These are phyloP conservation scores for Xenentodon cancila DNA, from an alignment of 2,797 vertebrate species.

Conservation along the genomic window DNA sequence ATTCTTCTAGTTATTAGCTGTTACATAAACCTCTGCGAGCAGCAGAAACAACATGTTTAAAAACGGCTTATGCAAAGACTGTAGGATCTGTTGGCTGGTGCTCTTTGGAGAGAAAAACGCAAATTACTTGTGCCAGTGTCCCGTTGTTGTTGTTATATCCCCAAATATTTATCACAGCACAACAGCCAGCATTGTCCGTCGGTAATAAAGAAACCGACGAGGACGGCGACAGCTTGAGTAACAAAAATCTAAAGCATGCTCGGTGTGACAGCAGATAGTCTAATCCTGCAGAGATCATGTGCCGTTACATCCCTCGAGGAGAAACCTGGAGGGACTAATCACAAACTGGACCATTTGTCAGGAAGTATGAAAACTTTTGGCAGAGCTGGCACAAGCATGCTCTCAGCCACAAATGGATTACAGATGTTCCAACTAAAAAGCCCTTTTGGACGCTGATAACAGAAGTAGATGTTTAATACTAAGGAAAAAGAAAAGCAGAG, in stretches of 20 bases:
- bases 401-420: constrained; percentile 75
- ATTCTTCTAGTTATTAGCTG: constrained; percentile 41
- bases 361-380: constrained; percentile 72
- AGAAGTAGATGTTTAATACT: constrained; percentile 60
- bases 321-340: constrained; percentile 60
- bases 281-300: constrained; percentile 52
- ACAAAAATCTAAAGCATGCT: constrained; percentile 57
- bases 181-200: constrained; percentile 62
- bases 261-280: constrained; percentile 52
- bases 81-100: constrained; percentile 50
- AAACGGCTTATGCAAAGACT: constrained; percentile 62
- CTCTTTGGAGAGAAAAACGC: constrained; percentile 54
- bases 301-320: constrained; percentile 48
- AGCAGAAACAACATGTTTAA: constrained; percentile 51
- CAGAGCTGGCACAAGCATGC: constrained; percentile 55
- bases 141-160: constrained; percentile 60
- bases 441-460: constrained; percentile 70
- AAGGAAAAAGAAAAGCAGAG: constrained; percentile 29
- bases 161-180: constrained; percentile 61
- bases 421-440: constrained; percentile 74
- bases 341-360: constrained; percentile 67
- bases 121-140: constrained; percentile 66
- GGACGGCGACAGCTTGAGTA: constrained; percentile 42
- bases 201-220: constrained; percentile 51
- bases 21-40: constrained; percentile 49